Evolutionary conservation across 2,113 vertebrate genomes (phyloP), one percentile per base, ranked within the genome.

Genomic region (Chinchilla lanigera): DNA sequence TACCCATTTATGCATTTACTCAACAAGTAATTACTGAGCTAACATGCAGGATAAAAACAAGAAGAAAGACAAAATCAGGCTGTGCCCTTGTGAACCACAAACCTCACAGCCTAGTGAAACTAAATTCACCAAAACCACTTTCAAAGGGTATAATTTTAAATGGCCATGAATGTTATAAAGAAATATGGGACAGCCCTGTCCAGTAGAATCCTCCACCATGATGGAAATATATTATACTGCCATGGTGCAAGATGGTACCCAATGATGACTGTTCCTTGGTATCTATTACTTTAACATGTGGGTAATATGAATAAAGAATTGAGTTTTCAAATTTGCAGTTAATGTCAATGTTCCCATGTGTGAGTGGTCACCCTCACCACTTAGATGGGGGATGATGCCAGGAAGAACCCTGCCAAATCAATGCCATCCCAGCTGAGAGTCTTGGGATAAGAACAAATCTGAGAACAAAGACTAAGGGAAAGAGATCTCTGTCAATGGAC

Each of bases 241-340:
- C 30, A 10, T 17, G 22, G 22, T 61, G 58, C n/a, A 8, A 20
- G 2, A 26, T 0, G 35, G 89, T 1, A 60, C 47, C 19, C 41
- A 11, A 30, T 19, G 41, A 24, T 0, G 2, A 30, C 11, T 52
- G 41, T 24, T 17, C 33, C 16, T 7, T 14, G 7, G 0, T 35
- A 47, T 56, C 73, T 44, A 41, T 41, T 44, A 7, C 67, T 19
- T 67, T 75, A 56, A 33, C 33, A 73, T 60, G 63, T 4, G 4
- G 69, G 41, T 67, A 6, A 28, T 11, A 3, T 28, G 28, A 75
- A 10, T 20, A 7, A 65, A 38, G 38, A 44, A 41, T 0, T 86
- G 56, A 22, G 73, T 50, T 24, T 19, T 24, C 13, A 13, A 1
- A 10, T 35, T 44, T 82, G 30, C 54, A 17, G 33, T 60, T 17